These are phyloP conservation scores for Eleginops maclovinus DNA, from an alignment of 2,113 vertebrate species.

Conservation along the genomic window DNA sequence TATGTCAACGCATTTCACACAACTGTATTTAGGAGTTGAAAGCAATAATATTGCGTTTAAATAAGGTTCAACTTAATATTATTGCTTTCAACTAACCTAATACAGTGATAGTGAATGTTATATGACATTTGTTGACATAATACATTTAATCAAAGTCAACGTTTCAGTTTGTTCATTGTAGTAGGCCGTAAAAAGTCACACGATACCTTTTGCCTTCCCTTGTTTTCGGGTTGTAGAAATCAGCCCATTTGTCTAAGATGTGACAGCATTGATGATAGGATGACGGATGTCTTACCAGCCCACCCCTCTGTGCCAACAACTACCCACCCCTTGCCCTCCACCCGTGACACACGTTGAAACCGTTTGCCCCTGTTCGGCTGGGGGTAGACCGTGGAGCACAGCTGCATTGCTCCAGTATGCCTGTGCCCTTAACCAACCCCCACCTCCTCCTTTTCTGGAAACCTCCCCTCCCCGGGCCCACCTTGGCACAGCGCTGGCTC, in stretches of 20 bases:
- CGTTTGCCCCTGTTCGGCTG: conserved; percentile 43
- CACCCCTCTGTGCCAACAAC: conserved; percentile 63
- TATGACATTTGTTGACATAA: too few species aligned
- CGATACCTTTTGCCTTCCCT: conserved; percentile 56
- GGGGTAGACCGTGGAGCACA: conserved; percentile 60
- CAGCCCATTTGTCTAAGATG: conserved; percentile 69
- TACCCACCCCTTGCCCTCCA: neutral
- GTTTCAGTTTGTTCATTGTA: too few species aligned
- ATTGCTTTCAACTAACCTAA: too few species aligned
- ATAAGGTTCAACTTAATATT: too few species aligned
- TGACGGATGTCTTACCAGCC: conserved; percentile 74
- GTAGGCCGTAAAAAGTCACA: conserved; percentile 40
- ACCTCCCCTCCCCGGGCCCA: conserved; percentile 36
- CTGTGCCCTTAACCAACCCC: conserved; percentile 29
- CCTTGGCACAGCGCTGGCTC: conserved; percentile 71
- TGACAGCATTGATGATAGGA: conserved; percentile 74
- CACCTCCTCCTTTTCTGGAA: conserved; percentile 1
- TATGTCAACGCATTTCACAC: too few species aligned
- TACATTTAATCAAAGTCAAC: too few species aligned
- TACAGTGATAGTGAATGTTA: too few species aligned
- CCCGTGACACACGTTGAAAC: conserved; percentile 27
- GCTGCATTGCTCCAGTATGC: conserved; percentile 57
- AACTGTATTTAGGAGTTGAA: too few species aligned
- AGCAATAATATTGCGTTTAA: too few species aligned
- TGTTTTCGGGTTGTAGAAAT: conserved; percentile 58